Conservation (phyloP, 2,888 invertebrate species). For the Itoplectis maculator region DNA sequence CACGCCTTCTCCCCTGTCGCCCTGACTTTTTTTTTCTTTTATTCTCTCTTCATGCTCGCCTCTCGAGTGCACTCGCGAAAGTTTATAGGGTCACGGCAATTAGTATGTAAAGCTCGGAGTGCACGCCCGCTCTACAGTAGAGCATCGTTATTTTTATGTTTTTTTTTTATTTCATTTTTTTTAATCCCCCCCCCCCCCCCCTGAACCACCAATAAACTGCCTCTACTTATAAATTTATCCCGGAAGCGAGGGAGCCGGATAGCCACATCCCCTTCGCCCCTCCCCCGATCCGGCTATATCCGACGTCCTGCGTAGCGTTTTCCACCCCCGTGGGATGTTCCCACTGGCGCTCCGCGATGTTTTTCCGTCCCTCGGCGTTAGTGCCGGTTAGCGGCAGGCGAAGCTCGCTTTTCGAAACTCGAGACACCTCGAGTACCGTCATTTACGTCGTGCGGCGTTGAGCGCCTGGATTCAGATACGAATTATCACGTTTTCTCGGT, state of each 20-base stretch:
- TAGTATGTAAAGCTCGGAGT: slow-evolving; percentile 77
- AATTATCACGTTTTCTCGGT: neutral
- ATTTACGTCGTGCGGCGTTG: neutral
- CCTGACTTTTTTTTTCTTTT: neutral
- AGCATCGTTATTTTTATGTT: slow-evolving; percentile 36
- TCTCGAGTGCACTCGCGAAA: slow-evolving; percentile 67
- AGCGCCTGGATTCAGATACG: neutral
- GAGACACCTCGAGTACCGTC: neutral
- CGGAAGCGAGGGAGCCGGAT: slow-evolving; percentile 27
- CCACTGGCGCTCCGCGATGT: neutral
- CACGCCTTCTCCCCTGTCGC: slow-evolving; percentile 27
- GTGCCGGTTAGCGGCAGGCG: neutral
- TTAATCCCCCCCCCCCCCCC: too few species aligned
- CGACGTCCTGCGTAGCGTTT: neutral
- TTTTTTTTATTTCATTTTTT: slow-evolving; percentile 26
- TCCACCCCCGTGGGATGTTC: neutral
- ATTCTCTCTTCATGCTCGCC: slow-evolving; percentile 40
- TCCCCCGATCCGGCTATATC: neutral
- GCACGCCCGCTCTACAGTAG: slow-evolving; percentile 22
- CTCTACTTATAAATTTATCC: slow-evolving; percentile 57
- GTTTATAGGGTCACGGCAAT: slow-evolving; percentile 74
- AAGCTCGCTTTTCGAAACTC: neutral
- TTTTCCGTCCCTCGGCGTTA: neutral
- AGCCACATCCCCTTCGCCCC: slow-evolving; percentile 8
- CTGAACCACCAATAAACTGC: slow-evolving; percentile 54